These are phyloP conservation scores for Enhydra lutris DNA, from an alignment of 2,113 vertebrate genomes.

Conservation along the genomic window DNA sequence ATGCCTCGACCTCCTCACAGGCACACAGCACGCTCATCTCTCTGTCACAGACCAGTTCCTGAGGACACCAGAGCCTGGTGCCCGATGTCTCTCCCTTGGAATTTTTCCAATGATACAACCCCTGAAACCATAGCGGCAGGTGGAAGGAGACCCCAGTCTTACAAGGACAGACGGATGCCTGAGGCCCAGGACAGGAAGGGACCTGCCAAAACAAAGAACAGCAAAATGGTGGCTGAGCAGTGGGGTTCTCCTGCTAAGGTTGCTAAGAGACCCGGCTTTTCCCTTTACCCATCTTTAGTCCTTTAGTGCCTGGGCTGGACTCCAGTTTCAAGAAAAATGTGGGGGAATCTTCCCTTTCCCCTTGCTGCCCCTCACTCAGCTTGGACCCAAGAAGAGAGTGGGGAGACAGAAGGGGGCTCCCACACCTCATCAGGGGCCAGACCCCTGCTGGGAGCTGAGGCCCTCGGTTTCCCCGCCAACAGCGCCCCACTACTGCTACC, in stretches of 20 bases:
- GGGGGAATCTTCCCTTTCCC: conserved; percentile 7
- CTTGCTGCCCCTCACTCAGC: neutral
- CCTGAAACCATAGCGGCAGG: neutral
- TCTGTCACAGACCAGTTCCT: neutral
- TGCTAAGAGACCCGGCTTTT: neutral
- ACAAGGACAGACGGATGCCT: neutral
- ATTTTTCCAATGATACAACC: neutral
- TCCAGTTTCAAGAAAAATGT: conserved; percentile 29
- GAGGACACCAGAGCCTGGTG: neutral
- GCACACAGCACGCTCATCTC: neutral
- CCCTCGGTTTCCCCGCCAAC: neutral
- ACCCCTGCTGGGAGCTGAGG: neutral
- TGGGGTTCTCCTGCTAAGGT: neutral
- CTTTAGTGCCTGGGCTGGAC: neutral
- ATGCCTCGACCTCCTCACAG: neutral
- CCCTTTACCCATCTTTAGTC: neutral
- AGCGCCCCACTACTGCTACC: neutral
- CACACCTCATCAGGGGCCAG: conserved; percentile 35
- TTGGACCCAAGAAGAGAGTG: neutral
- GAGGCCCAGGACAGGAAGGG: neutral
- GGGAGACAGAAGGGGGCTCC: neutral
- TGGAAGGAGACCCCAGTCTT: neutral
- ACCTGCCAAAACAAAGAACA: neutral
- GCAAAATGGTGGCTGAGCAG: neutral
- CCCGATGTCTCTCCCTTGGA: neutral